Evolutionary conservation across 2,113 vertebrate genomes (phyloP), one percentile per base, ranked within the genome.

Genomic region (Empidonax traillii): DNA sequence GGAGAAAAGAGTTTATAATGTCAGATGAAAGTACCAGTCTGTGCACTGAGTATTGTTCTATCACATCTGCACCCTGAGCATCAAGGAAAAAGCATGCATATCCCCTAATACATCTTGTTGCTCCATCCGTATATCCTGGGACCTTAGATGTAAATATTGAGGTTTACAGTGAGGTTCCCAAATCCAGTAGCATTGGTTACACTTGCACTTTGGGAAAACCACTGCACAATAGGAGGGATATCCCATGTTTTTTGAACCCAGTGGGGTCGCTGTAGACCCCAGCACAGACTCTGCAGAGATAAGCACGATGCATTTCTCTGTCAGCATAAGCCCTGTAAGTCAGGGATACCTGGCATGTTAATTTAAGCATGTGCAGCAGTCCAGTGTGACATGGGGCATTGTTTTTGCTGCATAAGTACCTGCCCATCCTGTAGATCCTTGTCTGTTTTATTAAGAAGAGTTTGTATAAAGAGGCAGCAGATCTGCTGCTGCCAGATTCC

Each of bases 261-360:
- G 0, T 23, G 21, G 22, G 4, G 18, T 51, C 4, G 0, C 17
- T 73, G 19, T 0, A 62, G 71, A 51, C 12, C 4, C 9, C 21
- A 66, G 58, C 59, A 35, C 18, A 65, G 9, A 24, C 23, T 53
- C 51, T 8, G 14, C 56, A 92, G 39, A 61, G 27, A 37, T 6
- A 24, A 62, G 8, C 3, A 1, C 12, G 21, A 35, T 7, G 24
- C 8, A 37, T 31, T 62, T 73, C 23, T 18, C 39, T 51, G 30
- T 33, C n/a, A 27, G 10, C 4, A 6, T 22, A 39, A 46, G 8
- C 52, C 18, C 5, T 4, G 6, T 10, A n/a, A 12, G 3, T 39
- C 6, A 75, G 20, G 51, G 27, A 15, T 25, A 33, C 20, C 27
- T 59, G 27, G 2, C 15, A 27, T 39, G 12, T 44, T 66, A 18